Base-by-base conservation (phyloP, 2,797 vertebrate genomes). In the Takifugu rubripes region DNA sequence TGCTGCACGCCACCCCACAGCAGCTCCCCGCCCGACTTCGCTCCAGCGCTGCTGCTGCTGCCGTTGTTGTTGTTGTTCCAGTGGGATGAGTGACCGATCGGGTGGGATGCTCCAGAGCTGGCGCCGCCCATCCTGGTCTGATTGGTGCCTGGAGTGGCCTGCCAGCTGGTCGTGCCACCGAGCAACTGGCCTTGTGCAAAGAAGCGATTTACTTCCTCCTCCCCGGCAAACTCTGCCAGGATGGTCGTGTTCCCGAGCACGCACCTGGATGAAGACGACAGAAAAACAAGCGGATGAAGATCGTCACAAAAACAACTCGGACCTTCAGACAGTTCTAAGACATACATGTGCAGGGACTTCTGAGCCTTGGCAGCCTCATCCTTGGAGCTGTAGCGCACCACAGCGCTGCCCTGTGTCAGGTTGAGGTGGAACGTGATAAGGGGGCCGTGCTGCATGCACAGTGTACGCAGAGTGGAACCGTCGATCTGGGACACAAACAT, bases 141-240 rank as follows among this genome's bases (percentile, higher is more conserved):
- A 93, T 94, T 92, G 90, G 93, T 88, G 83, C 94, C 92, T 0
- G 95, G 91, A 74, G 83, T 77, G 81, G 95, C 93, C 72, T 98
- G 96, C 96, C 96, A 98, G 92, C 93, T 90, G 72, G 94, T 93
- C 69, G 94, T 94, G 70, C 91, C 93, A 59, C 94, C 91, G 58
- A 96, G 93, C 61, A 94, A 93, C 93, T 96, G 96, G 92, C 96
- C 93, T 93, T 98, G 96, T 97, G 96, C 96, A 97, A 98, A 98
- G 94, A 98, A 98, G 89, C 96, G 95, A 89, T 94, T 97, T 78
- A 98, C 96, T 88, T 98, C 96, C 91, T 98, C 96, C 90, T 98
- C 96, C 82, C 96, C 95, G 60, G 96, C 96, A 78, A 98, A 96
- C 89, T 98, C 96, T 26, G 96, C 96, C 78, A 98, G 93, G 87